Evolutionary conservation across 1,140 invertebrate species (phyloP).

Genomic region (Spodoptera litura): DNA sequence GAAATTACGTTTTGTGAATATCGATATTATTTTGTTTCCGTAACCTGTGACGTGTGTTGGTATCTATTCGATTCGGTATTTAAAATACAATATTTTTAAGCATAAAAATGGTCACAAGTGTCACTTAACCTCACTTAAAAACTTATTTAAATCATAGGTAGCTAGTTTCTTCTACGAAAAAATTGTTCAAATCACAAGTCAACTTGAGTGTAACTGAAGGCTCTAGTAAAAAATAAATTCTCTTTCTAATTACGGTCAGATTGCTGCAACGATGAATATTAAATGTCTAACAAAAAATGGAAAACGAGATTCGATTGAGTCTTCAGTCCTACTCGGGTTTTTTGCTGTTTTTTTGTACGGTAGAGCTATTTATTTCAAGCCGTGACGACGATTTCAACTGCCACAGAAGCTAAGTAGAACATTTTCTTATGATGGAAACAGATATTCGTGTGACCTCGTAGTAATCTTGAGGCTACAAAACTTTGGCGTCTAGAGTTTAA

Average conservation of each 20-base stretch:
- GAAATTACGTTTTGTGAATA: slow-evolving; percentile 2
- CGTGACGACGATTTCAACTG: not conserved
- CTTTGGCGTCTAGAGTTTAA: too few relatives aligned
- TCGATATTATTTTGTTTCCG: not conserved
- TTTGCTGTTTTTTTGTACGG: not conserved
- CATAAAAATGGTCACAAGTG: too few relatives aligned
- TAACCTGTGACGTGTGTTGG: too few relatives aligned
- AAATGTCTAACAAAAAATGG: slow-evolving; percentile 1
- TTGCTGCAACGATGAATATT: slow-evolving; percentile 3
- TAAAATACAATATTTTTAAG: too few relatives aligned
- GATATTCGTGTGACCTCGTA: too few relatives aligned
- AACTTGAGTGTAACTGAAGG: slow-evolving; percentile 1
- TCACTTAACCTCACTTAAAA: too few relatives aligned
- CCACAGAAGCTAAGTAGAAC: not conserved
- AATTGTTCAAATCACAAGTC: not conserved
- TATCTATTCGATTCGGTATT: too few relatives aligned
- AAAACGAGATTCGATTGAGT: slow-evolving; percentile 13
- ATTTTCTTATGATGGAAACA: too few relatives aligned
- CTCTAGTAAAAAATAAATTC: not conserved
- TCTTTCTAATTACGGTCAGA: not conserved
- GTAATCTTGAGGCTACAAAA: too few relatives aligned
- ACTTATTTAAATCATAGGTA: too few relatives aligned
- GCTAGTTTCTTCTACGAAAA: not conserved
- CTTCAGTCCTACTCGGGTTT: not conserved
- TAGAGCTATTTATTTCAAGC: not conserved